phyloP scores from a whole-genome alignment of 2,113 vertebrate genomes.

The Arizona elegans region DNA sequence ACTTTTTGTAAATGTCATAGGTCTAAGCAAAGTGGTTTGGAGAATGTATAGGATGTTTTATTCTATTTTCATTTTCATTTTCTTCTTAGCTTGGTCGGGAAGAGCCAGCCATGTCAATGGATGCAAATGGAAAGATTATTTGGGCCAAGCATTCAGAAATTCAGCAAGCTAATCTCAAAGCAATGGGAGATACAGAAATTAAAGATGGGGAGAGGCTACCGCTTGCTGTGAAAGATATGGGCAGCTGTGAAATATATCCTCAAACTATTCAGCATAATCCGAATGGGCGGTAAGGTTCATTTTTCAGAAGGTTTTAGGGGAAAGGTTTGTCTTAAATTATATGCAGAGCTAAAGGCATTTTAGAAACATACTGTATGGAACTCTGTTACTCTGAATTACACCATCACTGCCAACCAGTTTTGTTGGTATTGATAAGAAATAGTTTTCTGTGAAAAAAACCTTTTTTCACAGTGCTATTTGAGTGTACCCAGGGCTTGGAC shows the following conservation, averaged over 20 bases:
- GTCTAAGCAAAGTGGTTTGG: not conserved
- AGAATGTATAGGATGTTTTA: not conserved
- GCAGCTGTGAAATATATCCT: constrained; percentile 98
- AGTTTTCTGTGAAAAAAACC: not conserved
- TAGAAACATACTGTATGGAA: not conserved
- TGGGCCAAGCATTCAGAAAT: constrained; percentile 98
- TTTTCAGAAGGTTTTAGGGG: not conserved
- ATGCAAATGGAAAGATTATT: constrained; percentile 96
- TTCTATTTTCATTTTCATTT: not conserved
- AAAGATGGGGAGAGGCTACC: constrained; percentile 96
- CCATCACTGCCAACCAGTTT: not conserved
- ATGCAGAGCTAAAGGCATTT: not conserved
- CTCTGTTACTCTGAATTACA: not conserved
- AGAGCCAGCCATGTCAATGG: constrained; percentile 99
- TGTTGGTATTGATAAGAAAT: not conserved
- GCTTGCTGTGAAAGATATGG: constrained; percentile 97
- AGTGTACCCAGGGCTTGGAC: not conserved
- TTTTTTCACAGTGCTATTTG: not conserved
- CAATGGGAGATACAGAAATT: constrained; percentile 98
- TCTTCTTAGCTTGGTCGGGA: constrained; percentile 88
- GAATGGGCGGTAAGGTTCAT: constrained; percentile 83
- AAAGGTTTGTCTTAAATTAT: not conserved
- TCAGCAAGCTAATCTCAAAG: constrained; percentile 97
- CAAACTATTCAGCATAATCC: constrained; percentile 99
- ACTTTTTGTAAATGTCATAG: not conserved